These are phyloP conservation scores for Cantharis rufa DNA, from an alignment of 2,888 invertebrate genomes.

Conservation along the genomic window DNA sequence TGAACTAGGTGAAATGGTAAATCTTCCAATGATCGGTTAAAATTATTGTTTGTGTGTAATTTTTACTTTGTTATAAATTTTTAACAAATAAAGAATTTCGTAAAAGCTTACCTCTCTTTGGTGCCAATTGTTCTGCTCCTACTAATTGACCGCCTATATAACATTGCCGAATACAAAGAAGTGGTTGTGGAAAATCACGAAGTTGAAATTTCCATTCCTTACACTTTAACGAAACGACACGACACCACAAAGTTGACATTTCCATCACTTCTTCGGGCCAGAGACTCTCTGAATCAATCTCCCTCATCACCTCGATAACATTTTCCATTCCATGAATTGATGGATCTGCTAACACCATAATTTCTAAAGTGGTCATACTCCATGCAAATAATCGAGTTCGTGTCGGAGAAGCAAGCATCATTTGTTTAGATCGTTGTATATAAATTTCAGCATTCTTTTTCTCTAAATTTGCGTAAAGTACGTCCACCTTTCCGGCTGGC, in stretches of 20 bases:
- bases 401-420: conserved; percentile 62
- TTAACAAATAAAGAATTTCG: not conserved
- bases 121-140: conserved; percentile 86
- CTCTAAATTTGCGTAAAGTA: conserved; percentile 82
- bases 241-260: conserved; percentile 92
- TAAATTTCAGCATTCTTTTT: conserved; percentile 96
- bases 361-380: conserved; percentile 74
- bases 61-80: not conserved
- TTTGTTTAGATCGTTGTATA: conserved; percentile 83
- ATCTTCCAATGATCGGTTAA: conserved; percentile 16
- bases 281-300: conserved; percentile 87
- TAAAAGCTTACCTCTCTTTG: conserved; percentile 52
- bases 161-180: conserved; percentile 81
- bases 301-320: conserved; percentile 72
- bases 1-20: conserved; percentile 34
- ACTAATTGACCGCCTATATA: conserved; percentile 87
- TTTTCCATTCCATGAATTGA: conserved; percentile 81
- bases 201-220: conserved; percentile 86
- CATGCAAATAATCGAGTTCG: conserved; percentile 84
- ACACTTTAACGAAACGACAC: conserved; percentile 80
- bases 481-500: conserved; percentile 86
- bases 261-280: conserved; percentile 90
- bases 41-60: not conserved
- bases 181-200: conserved; percentile 93
- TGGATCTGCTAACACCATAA: conserved; percentile 78